Conservation (phyloP, 1,140 invertebrate genomes). For the Plutomurus gul region DNA sequence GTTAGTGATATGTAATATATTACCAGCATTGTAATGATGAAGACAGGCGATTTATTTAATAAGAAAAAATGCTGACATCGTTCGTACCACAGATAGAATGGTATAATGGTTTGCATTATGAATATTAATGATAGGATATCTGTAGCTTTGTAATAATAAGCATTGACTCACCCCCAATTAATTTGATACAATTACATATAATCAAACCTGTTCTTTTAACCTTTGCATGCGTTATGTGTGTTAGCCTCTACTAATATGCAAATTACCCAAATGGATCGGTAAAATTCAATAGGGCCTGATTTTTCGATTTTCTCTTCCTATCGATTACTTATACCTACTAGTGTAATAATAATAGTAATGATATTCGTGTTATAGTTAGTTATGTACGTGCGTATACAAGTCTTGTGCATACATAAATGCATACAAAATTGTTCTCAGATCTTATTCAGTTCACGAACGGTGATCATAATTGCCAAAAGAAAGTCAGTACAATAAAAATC, state of each 20-base stretch:
- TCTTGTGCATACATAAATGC: too few relatives aligned
- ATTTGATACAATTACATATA: background rate
- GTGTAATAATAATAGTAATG: too few relatives aligned
- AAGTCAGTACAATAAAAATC: too few relatives aligned
- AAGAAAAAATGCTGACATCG: background rate
- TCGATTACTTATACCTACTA: too few relatives aligned
- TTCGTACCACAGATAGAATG: background rate
- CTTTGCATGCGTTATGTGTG: too few relatives aligned
- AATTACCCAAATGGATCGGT: background rate
- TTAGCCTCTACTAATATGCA: background rate
- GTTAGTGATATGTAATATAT: background rate
- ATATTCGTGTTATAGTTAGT: too few relatives aligned
- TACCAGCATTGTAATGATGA: background rate
- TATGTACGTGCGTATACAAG: too few relatives aligned
- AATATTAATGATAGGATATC: background rate
- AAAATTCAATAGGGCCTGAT: background rate
- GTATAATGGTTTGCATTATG: background rate
- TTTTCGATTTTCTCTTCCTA: conserved; percentile 14
- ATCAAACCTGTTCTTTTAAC: conserved; percentile 11
- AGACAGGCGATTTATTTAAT: background rate
- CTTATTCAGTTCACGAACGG: too few relatives aligned
- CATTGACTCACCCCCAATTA: background rate
- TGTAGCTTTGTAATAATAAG: background rate
- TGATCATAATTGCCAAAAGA: too few relatives aligned
- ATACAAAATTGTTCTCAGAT: too few relatives aligned